phyloP scores from a whole-genome alignment of 1,140 invertebrate genomes.

The Monomorium pharaonis region DNA sequence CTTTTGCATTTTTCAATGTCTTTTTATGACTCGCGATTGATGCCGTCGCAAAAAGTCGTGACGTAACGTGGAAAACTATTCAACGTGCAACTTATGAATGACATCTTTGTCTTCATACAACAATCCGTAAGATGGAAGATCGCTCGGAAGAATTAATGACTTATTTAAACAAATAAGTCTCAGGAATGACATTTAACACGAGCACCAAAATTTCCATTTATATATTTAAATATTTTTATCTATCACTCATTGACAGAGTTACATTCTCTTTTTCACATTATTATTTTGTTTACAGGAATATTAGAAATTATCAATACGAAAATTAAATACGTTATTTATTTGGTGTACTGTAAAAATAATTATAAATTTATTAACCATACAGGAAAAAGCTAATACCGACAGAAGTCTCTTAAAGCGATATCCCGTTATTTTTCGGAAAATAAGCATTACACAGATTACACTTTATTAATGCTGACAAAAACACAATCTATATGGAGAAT shows the following conservation, averaged over 20 bases:
- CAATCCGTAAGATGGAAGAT: not conserved
- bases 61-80: not conserved
- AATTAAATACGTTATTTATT: not conserved
- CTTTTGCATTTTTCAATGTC: conserved; percentile 67
- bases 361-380: not conserved
- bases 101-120: conserved; percentile 20
- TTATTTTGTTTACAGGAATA: not conserved
- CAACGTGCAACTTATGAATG: conserved; percentile 9
- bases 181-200: not conserved
- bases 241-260: not conserved
- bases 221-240: not conserved
- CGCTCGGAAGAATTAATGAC: not conserved
- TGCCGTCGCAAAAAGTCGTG: conserved; percentile 50
- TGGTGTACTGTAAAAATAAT: not conserved
- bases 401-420: too few relatives aligned
- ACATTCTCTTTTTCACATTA: not conserved
- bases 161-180: not conserved
- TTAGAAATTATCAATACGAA: not conserved
- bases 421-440: too few relatives aligned
- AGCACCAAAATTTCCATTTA: not conserved
- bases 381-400: too few relatives aligned
- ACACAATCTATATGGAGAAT: too few relatives aligned
- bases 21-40: conserved; percentile 65
- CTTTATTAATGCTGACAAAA: too few relatives aligned
- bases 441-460: too few relatives aligned